Evolutionary conservation across 2,888 invertebrate species (phyloP), one percentile per base, ranked within the genome.

Genomic region (Neoaliturus tenellus): DNA sequence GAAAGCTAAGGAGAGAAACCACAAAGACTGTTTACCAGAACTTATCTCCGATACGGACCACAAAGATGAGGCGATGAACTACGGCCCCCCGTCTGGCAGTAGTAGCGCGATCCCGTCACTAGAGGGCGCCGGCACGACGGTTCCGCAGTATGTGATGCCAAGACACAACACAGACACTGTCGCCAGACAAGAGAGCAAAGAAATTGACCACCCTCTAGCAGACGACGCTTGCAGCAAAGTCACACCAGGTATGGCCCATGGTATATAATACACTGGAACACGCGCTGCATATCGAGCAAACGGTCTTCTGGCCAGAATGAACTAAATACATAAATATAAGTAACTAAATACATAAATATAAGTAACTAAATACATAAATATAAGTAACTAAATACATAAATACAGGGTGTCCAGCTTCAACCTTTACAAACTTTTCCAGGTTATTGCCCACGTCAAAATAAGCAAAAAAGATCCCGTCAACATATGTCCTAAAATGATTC

Each of bases 31-130:
- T 62, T 31, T 62, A 17, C 62, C 62, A 17, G 62, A 62, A 31
- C 62, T 62, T 6, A 12, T 62, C 0, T 62, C 62, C 5, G 62
- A 31, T 14, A 31, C 31, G 20, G 31, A 62, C 25, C 62, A 31
- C 4, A 81, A 31, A 81, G 81, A 69, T 0, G 48, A 41, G 20
- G n/a, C 48, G 12, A 17, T 81, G 14, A 28, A 87, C 80, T 88
- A 88, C 83, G 89, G 89, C 12, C 88, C 89, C 0, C 89, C 88
- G 0, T 88, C 89, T 8, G 89, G 88, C 4, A 88, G 88, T 67
- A 86, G 87, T 78, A 87, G 86, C 73, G 82, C 82, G 12, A 86
- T 87, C 25, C 86, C 87, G 23, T 85, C 87, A 41, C 85, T 87
- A 20, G 87, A 87, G 44, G 39, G 69, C 20, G 39, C 73, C 55